A percentile compares a stretch with the other conserved stretches of the same genome.
Conservation (phyloP, 2,113 vertebrate genomes). For the Toxotes jaculatrix region DNA sequence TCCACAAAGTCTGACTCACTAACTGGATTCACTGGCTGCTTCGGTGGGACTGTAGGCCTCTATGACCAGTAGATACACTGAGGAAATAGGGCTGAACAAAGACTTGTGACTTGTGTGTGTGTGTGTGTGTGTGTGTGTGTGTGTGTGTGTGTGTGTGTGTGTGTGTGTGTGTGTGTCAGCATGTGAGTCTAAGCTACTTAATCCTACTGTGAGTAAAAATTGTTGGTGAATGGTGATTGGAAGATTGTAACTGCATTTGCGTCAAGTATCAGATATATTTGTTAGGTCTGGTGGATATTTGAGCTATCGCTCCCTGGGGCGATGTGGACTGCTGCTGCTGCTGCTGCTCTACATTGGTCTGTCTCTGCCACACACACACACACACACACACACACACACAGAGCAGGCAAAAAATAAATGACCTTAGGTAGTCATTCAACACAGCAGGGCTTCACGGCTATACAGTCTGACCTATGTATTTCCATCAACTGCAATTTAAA, state of each 20-base stretch:
- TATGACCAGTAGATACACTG: conserved; percentile 52
- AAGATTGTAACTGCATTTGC: conserved; percentile 11
- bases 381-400: not conserved
- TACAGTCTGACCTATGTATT: conserved; percentile 20
- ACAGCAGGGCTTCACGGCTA: conserved; percentile 24
- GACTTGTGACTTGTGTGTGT: conserved; percentile 1
- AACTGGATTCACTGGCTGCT: conserved; percentile 69
- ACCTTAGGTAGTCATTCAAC: conserved; percentile 61
- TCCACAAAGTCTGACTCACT: conserved; percentile 76
- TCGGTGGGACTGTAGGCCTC: conserved; percentile 52
- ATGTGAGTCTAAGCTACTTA: conserved; percentile 5
- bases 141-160: conserved; percentile 2
- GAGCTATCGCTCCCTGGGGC: conserved; percentile 19
- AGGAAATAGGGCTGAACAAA: conserved; percentile 25
- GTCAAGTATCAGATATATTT: conserved; percentile 44
- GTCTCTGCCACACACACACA: conserved; percentile 5
- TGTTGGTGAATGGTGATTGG: not conserved
- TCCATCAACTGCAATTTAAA: conserved; percentile 24
- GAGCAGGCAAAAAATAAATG: conserved; percentile 67
- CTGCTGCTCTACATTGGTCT: conserved; percentile 43
- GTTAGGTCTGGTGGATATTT: conserved; percentile 48
- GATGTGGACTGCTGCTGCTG: conserved; percentile 14
- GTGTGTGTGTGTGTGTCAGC: not conserved
- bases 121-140: conserved; percentile 1
- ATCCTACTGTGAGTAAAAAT: conserved; percentile 14